A percentile compares a stretch with the other conserved stretches of the same genome.
phyloP scores from a whole-genome alignment of 2,888 invertebrate genomes.

The Lepas anatifera region DNA sequence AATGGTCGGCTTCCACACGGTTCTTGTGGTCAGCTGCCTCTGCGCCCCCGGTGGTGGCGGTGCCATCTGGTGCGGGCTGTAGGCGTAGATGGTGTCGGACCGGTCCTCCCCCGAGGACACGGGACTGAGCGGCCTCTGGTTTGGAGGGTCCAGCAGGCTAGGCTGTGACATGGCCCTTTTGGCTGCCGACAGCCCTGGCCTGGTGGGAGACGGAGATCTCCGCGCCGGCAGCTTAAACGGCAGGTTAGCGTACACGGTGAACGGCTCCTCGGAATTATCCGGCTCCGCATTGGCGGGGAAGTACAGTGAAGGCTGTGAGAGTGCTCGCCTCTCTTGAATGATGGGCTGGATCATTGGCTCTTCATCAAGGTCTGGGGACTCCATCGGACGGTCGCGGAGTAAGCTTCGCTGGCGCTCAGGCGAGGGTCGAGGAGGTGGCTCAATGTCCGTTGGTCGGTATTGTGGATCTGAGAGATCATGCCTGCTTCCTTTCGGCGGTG shows the following conservation, averaged over 20 bases:
- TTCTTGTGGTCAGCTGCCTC: too few relatives aligned
- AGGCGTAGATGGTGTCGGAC: conserved; percentile 1
- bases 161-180: conserved; percentile 9
- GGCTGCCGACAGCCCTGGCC: not conserved
- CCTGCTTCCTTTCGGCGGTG: too few relatives aligned
- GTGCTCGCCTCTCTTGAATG: not conserved
- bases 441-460: too few relatives aligned
- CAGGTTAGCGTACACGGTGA: conserved; percentile 6
- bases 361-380: not conserved
- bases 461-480: too few relatives aligned
- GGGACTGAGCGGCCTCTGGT: not conserved
- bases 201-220: not conserved
- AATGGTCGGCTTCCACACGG: not conserved
- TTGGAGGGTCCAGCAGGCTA: conserved; percentile 1
- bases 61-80: not conserved
- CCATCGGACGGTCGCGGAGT: not conserved
- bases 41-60: not conserved
- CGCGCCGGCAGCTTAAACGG: conserved; percentile 7
- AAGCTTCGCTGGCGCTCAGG: not conserved
- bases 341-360: conserved; percentile 2
- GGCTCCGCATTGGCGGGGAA: not conserved
- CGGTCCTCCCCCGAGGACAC: not conserved
- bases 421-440: not conserved
- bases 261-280: not conserved
- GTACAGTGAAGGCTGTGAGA: not conserved